These are phyloP conservation scores for Tillus elongatus DNA, from an alignment of 2,888 invertebrate genomes.

Conservation along the genomic window DNA sequence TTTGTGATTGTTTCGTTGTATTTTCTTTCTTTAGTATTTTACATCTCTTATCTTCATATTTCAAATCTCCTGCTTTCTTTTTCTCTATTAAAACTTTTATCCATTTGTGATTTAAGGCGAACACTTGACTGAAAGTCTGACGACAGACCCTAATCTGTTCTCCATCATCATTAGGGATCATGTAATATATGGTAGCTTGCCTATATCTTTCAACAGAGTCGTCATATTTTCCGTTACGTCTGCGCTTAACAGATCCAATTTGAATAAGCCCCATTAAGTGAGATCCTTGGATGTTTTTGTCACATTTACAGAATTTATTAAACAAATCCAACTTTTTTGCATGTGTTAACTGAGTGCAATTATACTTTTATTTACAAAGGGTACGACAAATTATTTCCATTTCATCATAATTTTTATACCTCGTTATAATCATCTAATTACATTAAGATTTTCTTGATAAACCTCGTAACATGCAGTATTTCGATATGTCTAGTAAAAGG, in stretches of 20 bases:
- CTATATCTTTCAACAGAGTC: neutral
- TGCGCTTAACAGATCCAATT: neutral
- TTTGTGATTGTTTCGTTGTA: too few relatives aligned
- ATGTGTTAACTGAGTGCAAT: too few relatives aligned
- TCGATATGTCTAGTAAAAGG: too few relatives aligned
- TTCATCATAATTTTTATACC: too few relatives aligned
- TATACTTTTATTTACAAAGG: too few relatives aligned
- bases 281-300: neutral
- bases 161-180: neutral
- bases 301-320: neutral
- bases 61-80: neutral
- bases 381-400: too few relatives aligned
- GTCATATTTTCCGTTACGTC: neutral
- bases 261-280: constrained; percentile 2
- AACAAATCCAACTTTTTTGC: too few relatives aligned
- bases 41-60: neutral
- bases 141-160: neutral
- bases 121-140: neutral
- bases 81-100: neutral
- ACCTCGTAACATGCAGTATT: too few relatives aligned
- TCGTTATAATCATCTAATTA: too few relatives aligned
- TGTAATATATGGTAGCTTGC: constrained; percentile 1
- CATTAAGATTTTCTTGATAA: too few relatives aligned
- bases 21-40: too few relatives aligned
- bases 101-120: neutral